Percentiles rank a stretch among this genome's conserved stretches.
Evolutionary conservation across 1,140 invertebrate genomes (phyloP).

Genomic region (Cotesia vestalis): DNA sequence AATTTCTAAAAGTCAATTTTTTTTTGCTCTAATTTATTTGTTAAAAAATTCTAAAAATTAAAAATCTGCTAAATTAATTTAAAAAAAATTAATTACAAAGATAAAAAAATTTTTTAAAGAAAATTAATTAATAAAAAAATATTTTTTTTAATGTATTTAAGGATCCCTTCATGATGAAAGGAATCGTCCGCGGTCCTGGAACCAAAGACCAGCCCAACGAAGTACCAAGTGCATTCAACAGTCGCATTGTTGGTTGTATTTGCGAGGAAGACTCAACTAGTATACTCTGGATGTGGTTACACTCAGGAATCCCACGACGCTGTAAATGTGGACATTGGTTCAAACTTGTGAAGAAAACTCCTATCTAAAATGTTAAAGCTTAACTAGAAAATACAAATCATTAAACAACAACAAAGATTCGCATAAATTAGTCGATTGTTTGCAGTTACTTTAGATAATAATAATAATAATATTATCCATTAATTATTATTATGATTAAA

Average conservation of each 20-base stretch:
- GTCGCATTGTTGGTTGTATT: conserved; percentile 92
- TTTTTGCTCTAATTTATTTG: too few relatives aligned
- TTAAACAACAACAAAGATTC: conserved; percentile 11
- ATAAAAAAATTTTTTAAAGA: not conserved
- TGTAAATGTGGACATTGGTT: conserved; percentile 98
- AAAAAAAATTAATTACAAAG: too few relatives aligned
- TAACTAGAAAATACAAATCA: conserved; percentile 9
- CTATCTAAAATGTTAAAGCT: conserved; percentile 65
- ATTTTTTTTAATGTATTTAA: conserved; percentile 54
- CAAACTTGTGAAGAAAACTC: conserved; percentile 81
- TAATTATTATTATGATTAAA: conserved; percentile 33
- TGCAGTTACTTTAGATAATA: conserved; percentile 50
- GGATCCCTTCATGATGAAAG: conserved; percentile 90
- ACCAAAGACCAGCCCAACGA: conserved; percentile 88
- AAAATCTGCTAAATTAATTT: too few relatives aligned
- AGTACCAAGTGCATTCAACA: conserved; percentile 88
- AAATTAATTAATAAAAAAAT: conserved; percentile 22
- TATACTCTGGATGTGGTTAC: conserved; percentile 94
- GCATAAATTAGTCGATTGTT: conserved; percentile 55
- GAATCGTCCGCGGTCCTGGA: conserved; percentile 79
- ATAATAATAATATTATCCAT: conserved; percentile 49
- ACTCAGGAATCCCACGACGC: conserved; percentile 86
- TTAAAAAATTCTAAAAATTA: too few relatives aligned
- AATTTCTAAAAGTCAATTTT: too few relatives aligned
- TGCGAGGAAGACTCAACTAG: conserved; percentile 92